A percentile compares a stretch with the other conserved stretches of the same genome.
phyloP scores from a whole-genome alignment of 2,888 invertebrate genomes.

The Pseudanteris insignis region DNA sequence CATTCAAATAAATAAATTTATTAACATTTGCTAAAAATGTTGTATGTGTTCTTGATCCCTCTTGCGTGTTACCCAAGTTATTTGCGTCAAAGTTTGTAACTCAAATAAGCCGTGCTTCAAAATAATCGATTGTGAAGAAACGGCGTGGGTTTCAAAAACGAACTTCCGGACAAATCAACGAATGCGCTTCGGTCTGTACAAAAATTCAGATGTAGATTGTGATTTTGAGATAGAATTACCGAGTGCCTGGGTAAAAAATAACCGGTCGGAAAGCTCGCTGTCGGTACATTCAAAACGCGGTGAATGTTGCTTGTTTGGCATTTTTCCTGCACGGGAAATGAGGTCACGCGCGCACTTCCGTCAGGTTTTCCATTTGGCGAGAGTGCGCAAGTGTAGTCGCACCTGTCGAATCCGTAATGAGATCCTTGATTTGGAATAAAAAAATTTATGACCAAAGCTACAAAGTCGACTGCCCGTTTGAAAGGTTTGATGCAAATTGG shows the following conservation, averaged over 20 bases:
- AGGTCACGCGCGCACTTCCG: slow-evolving; percentile 37
- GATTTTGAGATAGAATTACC: slow-evolving; percentile 1
- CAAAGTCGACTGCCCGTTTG: slow-evolving; percentile 31
- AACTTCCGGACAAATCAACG: no score
- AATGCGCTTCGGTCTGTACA: no score
- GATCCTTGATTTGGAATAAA: slow-evolving; percentile 35
- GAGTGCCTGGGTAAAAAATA: slow-evolving; percentile 1
- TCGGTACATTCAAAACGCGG: slow-evolving; percentile 14
- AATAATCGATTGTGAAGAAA: no score
- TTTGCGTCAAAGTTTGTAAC: no score
- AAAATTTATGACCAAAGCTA: slow-evolving; percentile 34
- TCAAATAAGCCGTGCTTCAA: no score
- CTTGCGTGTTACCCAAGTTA: no score
- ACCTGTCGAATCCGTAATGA: slow-evolving; percentile 32
- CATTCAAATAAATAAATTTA: no score
- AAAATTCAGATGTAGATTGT: no score
- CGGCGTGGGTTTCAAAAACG: no score
- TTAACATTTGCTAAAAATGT: no score
- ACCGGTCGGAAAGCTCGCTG: not conserved
- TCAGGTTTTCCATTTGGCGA: slow-evolving; percentile 29
- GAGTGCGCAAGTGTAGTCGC: slow-evolving; percentile 9
- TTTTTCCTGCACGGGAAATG: slow-evolving; percentile 30
- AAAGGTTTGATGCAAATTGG: slow-evolving; percentile 37
- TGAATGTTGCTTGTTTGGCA: slow-evolving; percentile 37
- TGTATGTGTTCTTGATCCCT: no score